A percentile compares a stretch with the other conserved stretches of the same genome.
These are phyloP conservation scores for Aricia artaxerxes DNA, from an alignment of 2,888 invertebrate genomes.

Conservation along the genomic window DNA sequence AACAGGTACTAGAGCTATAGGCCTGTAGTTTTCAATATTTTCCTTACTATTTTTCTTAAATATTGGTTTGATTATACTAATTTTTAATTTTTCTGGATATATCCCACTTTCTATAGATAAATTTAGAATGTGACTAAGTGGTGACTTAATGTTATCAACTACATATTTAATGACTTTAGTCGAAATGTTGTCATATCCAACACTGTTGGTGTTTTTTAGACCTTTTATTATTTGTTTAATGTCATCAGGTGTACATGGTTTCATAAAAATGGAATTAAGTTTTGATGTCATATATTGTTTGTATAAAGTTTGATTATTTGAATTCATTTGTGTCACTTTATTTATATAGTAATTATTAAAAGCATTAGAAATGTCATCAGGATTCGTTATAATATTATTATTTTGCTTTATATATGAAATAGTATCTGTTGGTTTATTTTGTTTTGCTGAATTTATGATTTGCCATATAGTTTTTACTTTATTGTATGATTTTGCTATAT, in stretches of 20 bases:
- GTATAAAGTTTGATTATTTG: background rate
- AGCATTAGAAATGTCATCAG: background rate
- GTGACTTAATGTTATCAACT: background rate
- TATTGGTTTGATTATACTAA: background rate
- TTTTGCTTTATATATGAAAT: background rate
- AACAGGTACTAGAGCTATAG: background rate
- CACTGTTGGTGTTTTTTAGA: background rate
- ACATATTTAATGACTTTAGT: background rate
- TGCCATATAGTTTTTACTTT: constrained; percentile 12
- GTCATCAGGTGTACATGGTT: background rate
- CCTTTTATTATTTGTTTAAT: background rate
- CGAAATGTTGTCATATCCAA: background rate
- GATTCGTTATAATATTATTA: background rate
- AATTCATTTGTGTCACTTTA: background rate
- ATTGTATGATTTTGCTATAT: background rate
- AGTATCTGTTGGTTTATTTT: background rate
- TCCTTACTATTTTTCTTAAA: constrained; percentile 8
- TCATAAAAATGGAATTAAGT: background rate
- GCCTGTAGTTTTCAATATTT: background rate
- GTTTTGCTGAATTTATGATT: background rate
- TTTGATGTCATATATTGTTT: background rate
- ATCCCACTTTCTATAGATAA: background rate
- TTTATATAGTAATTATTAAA: background rate
- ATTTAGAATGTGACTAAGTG: constrained; percentile 16
- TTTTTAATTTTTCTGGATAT: background rate